These are phyloP conservation scores for Urocyon cinereoargenteus DNA, from an alignment of 2,797 vertebrate species.

Conservation along the genomic window DNA sequence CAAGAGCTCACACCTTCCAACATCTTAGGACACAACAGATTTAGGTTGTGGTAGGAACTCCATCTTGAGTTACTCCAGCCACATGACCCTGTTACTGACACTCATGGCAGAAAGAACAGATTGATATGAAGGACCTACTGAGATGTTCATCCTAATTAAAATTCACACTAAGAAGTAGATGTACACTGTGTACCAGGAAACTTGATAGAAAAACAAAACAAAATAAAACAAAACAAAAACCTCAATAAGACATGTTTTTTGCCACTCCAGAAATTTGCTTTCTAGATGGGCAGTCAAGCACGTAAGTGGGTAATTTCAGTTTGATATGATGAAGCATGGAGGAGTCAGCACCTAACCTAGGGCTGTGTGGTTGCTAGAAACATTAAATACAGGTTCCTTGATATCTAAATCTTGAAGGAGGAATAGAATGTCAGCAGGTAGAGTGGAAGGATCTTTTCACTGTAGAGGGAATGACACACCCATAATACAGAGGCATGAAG, in stretches of 20 bases:
- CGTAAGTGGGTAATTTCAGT: neutral
- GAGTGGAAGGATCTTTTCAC: neutral
- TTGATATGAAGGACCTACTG: neutral
- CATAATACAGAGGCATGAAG: fast-evolving
- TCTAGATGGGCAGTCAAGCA: neutral
- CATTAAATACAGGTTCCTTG: neutral
- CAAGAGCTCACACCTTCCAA: neutral
- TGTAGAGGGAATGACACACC: neutral
- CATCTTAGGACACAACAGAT: neutral
- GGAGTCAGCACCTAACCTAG: no score
- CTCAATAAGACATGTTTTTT: neutral
- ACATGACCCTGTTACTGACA: neutral
- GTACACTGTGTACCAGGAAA: neutral
- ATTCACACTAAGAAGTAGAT: neutral
- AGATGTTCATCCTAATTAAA: neutral
- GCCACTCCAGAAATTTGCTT: neutral
- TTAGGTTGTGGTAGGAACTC: no score
- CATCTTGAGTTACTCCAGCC: neutral
- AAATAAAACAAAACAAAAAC: neutral
- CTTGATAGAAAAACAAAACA: neutral
- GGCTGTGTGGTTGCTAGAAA: fast-evolving
- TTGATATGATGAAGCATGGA: neutral
- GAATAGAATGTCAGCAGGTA: neutral
- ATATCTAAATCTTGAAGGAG: neutral
- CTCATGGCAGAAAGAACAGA: neutral